Conservation (phyloP, 2,113 vertebrate species). For the Calyptommatus sinebrachiatus region DNA sequence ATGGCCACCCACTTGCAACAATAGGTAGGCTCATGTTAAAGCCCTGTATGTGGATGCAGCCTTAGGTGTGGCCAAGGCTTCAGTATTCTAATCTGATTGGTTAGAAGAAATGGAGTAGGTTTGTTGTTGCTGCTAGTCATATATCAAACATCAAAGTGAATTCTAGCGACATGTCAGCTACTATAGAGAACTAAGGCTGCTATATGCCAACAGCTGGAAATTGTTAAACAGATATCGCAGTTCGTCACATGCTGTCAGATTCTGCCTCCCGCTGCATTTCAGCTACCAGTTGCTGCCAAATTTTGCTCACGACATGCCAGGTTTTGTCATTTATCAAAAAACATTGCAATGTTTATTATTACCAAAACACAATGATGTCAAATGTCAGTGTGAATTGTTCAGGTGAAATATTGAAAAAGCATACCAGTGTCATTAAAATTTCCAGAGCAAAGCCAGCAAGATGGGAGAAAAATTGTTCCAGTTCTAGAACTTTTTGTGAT, state of each 20-base stretch:
- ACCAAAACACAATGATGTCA: background rate
- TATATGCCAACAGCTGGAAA: background rate
- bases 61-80: too few relatives aligned
- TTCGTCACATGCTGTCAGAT: constrained; percentile 1
- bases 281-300: constrained; percentile 3
- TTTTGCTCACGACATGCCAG: background rate
- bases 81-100: background rate
- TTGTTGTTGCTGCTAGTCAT: background rate
- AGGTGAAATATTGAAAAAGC: too few relatives aligned
- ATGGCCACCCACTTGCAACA: too few relatives aligned
- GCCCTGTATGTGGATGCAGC: too few relatives aligned
- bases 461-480: too few relatives aligned
- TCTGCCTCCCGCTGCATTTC: background rate
- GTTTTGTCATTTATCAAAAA: background rate
- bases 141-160: background rate
- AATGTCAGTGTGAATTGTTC: background rate
- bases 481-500: too few relatives aligned
- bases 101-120: background rate
- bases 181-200: background rate
- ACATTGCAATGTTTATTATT: background rate
- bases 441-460: too few relatives aligned
- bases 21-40: too few relatives aligned
- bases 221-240: background rate
- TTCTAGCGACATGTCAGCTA: background rate
- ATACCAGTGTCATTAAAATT: background rate